phyloP scores from a whole-genome alignment of 2,888 invertebrate genomes.

The Prenolepis imparis region DNA sequence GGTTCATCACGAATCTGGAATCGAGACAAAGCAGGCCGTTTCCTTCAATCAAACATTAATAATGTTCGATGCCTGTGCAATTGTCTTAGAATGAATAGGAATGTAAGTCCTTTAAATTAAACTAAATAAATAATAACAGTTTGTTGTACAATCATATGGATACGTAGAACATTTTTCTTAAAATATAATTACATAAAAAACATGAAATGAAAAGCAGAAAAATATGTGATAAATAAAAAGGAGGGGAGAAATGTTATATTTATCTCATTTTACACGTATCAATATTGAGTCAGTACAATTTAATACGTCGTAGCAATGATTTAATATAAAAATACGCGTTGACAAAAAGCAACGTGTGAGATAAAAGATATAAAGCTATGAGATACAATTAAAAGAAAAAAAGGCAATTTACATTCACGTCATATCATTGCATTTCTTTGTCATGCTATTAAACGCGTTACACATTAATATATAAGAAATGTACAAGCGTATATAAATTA shows the following conservation, averaged over 20 bases:
- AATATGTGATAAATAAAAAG: neutral
- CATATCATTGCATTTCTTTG: neutral
- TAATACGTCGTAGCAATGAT: neutral
- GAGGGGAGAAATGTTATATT: neutral
- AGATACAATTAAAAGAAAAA: neutral
- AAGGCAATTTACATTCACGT: neutral
- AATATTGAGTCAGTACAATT: neutral
- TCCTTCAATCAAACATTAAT: constrained; percentile 25
- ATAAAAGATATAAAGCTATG: neutral
- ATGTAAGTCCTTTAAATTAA: neutral
- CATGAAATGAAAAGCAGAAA: neutral
- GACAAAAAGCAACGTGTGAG: neutral
- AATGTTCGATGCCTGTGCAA: neutral
- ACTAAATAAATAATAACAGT: neutral
- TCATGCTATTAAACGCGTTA: neutral
- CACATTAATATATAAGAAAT: neutral
- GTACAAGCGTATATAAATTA: neutral
- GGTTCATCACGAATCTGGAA: constrained; percentile 90
- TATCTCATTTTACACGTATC: neutral
- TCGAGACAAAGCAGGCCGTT: neutral
- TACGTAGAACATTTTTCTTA: too few species aligned
- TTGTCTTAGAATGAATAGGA: neutral
- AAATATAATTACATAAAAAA: neutral
- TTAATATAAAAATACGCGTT: neutral
- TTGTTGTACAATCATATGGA: neutral